A percentile compares a stretch with the other conserved stretches of the same genome.
These are phyloP conservation scores for Condylura cristata DNA, from an alignment of 2,113 vertebrate species.

Conservation along the genomic window DNA sequence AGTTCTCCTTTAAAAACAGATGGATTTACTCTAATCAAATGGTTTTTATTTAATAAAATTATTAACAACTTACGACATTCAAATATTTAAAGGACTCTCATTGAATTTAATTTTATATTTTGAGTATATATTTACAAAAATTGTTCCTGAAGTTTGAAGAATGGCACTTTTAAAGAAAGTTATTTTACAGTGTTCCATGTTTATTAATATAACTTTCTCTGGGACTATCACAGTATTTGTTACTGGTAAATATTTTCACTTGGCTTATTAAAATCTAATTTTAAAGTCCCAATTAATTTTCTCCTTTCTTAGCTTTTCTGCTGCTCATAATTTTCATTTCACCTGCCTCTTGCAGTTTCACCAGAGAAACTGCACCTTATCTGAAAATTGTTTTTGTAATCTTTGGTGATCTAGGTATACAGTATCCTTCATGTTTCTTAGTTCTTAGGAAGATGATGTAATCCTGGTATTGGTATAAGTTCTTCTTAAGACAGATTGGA, in stretches of 20 bases:
- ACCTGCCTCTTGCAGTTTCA: background rate
- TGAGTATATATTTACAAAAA: background rate
- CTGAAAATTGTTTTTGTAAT: conserved; percentile 35
- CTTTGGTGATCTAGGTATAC: background rate
- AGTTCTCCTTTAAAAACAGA: conserved; percentile 43
- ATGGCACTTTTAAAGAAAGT: background rate
- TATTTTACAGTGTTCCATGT: background rate
- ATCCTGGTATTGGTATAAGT: background rate
- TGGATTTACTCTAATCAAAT: conserved; percentile 5
- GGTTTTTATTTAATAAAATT: conserved; percentile 29
- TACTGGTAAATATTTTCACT: conserved; percentile 24
- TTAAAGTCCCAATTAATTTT: background rate
- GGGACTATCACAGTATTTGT: background rate
- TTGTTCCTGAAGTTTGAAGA: conserved; percentile 1
- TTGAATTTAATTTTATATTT: conserved; percentile 29
- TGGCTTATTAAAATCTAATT: conserved; percentile 3
- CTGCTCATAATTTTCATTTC: background rate
- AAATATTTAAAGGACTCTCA: conserved; percentile 42
- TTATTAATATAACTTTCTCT: background rate
- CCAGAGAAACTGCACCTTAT: background rate
- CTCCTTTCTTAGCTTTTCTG: background rate
- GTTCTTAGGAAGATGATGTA: background rate
- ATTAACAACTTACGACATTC: background rate
- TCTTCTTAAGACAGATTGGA: background rate
- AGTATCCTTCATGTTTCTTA: background rate